Base-by-base conservation (phyloP, 2,888 invertebrate species). In the Tineola bisselliella region DNA sequence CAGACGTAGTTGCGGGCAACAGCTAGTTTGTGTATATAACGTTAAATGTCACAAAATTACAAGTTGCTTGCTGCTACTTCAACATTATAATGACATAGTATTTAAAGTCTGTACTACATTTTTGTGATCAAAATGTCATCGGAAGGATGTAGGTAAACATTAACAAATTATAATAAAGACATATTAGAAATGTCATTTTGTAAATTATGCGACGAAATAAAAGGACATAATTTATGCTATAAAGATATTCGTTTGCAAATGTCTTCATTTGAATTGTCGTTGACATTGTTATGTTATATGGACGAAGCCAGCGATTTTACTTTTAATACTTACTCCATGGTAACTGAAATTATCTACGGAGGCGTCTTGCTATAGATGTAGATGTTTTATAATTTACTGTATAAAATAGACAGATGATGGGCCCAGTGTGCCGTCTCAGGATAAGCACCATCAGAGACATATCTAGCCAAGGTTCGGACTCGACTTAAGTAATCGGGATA, bases 111-210 rank as follows among this genome's bases (percentile, higher is more conserved):
- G n/a, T 15, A 13, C 10, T 48, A 48, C n/a, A 48, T 18, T 48
- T 54, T 54, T 25, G 8, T 54, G 48, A 48, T n/a, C 15, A 48
- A 48, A 54, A 54, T 54, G 54, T 54, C 54, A 54, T 54, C 54
- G 54, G 5, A 54, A 25, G 54, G 17, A 54, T 17, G 15, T 48
- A 25, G 25, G 25, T 25, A 13, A 48, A 18, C 48, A 48, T 48
- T 48, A 18, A 17, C 15, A 52, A 54, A 25, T 54, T 48, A 48
- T 48, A 54, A 25, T 54, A 18, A 54, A 54, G 54, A 54, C 25
- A 25, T 54, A 5, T 54, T 54, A 11, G 15, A 25, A 25, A 2
- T 25, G 25, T 25, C 25, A 25, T 25, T 25, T 25, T 25, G 10
- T 10, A 38, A 38, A 38, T 38, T 15, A 48, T 10, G 3, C 15